These are phyloP conservation scores for Chauna torquata DNA, from an alignment of 2,113 vertebrate genomes.

Conservation along the genomic window DNA sequence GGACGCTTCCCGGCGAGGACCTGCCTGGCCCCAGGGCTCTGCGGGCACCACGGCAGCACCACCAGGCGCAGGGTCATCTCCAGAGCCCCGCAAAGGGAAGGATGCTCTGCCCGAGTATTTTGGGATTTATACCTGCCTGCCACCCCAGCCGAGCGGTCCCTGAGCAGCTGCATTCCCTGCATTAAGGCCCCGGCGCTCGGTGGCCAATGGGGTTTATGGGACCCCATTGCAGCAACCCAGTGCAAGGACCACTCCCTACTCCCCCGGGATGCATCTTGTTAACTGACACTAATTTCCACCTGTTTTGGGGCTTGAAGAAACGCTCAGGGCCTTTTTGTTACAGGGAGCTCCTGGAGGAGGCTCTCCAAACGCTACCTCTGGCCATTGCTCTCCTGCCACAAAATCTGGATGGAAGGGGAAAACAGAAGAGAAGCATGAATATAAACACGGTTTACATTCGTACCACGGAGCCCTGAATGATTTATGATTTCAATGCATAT, in stretches of 20 bases:
- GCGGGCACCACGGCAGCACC: not conserved
- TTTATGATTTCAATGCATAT: not conserved
- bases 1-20: not conserved
- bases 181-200: not conserved
- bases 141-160: not conserved
- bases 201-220: not conserved
- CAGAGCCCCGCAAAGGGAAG: not conserved
- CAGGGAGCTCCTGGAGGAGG: rapidly evolving
- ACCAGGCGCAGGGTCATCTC: rapidly evolving
- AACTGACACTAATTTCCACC: not conserved
- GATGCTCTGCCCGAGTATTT: not conserved
- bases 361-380: not conserved
- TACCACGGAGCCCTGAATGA: not conserved
- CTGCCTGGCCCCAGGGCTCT: not conserved
- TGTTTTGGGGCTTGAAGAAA: not conserved
- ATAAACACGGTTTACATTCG: not conserved
- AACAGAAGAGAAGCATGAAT: not conserved
- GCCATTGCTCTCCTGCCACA: not conserved
- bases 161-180: rapidly evolving
- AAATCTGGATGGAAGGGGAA: not conserved
- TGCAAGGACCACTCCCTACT: rapidly evolving
- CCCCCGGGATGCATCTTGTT: not conserved
- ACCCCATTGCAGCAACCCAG: not conserved
- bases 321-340: not conserved
- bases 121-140: not conserved